Conservation (phyloP, 2,113 vertebrate species). For the Corydoras sp. region DNA sequence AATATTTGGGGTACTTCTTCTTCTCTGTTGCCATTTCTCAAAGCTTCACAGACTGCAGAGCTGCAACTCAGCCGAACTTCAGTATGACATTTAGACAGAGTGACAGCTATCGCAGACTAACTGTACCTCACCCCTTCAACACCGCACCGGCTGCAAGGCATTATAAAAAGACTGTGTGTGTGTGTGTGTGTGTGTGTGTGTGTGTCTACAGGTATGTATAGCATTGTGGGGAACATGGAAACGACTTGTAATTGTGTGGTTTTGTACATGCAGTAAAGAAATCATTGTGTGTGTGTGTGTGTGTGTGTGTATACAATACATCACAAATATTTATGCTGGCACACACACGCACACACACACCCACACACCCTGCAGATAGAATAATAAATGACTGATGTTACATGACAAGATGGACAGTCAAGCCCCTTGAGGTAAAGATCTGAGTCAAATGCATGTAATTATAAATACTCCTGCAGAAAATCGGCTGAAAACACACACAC, state of each 20-base stretch:
- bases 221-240: too few species aligned
- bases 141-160: neutral
- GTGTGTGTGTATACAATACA: too few species aligned
- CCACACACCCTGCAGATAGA: constrained; percentile 17
- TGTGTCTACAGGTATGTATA: too few species aligned
- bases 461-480: too few species aligned
- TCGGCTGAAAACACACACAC: too few species aligned
- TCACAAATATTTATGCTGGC: too few species aligned
- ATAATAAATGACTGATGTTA: constrained; percentile 25
- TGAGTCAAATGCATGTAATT: constrained; percentile 13
- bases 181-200: neutral
- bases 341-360: constrained; percentile 11
- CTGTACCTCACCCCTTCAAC: constrained; percentile 6
- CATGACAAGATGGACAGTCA: constrained; percentile 16
- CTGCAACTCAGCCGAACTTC: constrained; percentile 2
- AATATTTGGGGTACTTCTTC: too few species aligned
- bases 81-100: constrained; percentile 9
- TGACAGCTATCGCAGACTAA: constrained; percentile 9
- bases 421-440: constrained; percentile 22
- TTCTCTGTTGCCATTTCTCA: neutral
- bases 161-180: constrained; percentile 4
- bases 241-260: too few species aligned
- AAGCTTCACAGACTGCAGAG: neutral
- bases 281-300: too few species aligned
- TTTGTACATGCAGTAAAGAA: too few species aligned